Conservation (phyloP, 2,113 vertebrate genomes). For the Odocoileus virginianus region DNA sequence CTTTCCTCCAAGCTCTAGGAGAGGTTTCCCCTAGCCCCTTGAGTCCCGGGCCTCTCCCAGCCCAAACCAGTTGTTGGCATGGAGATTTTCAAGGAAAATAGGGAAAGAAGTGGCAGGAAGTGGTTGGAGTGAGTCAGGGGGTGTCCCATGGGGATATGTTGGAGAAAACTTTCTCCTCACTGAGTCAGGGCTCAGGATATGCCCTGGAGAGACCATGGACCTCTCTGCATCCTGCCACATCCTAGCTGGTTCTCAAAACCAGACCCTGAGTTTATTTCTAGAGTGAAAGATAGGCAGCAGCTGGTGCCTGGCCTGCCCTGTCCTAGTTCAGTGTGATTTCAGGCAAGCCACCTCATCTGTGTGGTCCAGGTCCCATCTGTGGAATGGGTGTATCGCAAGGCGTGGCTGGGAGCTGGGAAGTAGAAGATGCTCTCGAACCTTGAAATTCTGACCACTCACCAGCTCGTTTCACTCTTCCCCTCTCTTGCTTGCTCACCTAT, state of each 20-base stretch:
- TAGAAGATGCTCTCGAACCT: background rate
- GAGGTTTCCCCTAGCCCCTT: background rate
- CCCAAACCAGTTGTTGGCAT: constrained; percentile 34
- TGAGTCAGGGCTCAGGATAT: constrained; percentile 28
- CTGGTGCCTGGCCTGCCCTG: background rate
- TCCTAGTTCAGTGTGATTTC: background rate
- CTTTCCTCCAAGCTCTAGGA: background rate
- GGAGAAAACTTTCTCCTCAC: constrained; percentile 48
- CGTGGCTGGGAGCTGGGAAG: background rate
- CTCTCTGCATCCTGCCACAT: background rate
- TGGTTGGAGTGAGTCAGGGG: constrained; percentile 69
- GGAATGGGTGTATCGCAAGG: background rate
- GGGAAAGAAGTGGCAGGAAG: constrained; percentile 57
- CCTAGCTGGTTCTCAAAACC: background rate
- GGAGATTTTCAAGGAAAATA: constrained; percentile 63
- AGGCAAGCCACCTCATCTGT: background rate
- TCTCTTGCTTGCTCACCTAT: background rate
- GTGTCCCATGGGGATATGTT: background rate
- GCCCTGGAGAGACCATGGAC: background rate
- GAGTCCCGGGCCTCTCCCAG: background rate
- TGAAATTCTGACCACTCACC: background rate
- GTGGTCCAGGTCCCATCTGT: background rate
- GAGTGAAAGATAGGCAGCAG: background rate
- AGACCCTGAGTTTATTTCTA: background rate
- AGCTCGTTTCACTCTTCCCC: background rate